Conservation (phyloP, 2,888 invertebrate genomes). For the Hololepta plana region DNA sequence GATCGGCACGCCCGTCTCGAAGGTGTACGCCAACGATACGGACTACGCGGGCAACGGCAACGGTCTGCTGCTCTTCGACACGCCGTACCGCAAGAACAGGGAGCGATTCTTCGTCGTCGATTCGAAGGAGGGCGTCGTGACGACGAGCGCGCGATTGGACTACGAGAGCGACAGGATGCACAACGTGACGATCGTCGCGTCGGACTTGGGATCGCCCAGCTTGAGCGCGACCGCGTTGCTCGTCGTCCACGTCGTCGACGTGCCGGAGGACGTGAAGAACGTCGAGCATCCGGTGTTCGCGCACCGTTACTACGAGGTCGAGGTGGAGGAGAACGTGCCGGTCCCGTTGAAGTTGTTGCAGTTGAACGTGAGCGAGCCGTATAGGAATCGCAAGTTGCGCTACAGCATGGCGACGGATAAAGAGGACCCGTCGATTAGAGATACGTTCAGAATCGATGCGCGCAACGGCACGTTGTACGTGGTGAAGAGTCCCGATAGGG, state of each 20-base stretch:
- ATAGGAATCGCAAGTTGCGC: slow-evolving; percentile 42
- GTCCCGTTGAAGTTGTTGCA: slow-evolving; percentile 58
- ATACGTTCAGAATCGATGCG: slow-evolving; percentile 55
- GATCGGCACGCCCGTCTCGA: slow-evolving; percentile 53
- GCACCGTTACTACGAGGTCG: slow-evolving; percentile 55
- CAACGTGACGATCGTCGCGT: slow-evolving; percentile 65
- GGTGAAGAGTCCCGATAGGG: slow-evolving; percentile 56
- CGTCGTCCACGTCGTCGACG: slow-evolving; percentile 45
- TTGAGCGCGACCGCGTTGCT: slow-evolving; percentile 61
- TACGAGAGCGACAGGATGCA: slow-evolving; percentile 47
- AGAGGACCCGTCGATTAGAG: slow-evolving; percentile 32
- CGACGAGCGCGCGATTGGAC: slow-evolving; percentile 53
- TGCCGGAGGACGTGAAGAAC: slow-evolving; percentile 33
- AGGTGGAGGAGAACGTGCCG: slow-evolving; percentile 63
- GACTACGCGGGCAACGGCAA: slow-evolving; percentile 79
- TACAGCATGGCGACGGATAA: slow-evolving; percentile 45
- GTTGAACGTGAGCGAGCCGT: slow-evolving; percentile 54
- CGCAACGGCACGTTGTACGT: slow-evolving; percentile 60
- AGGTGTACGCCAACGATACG: slow-evolving; percentile 67
- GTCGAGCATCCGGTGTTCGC: slow-evolving; percentile 24
- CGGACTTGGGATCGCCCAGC: slow-evolving; percentile 71
- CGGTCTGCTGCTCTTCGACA: slow-evolving; percentile 60
- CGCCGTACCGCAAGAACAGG: slow-evolving; percentile 45
- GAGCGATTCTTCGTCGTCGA: slow-evolving; percentile 59
- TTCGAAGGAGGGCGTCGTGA: slow-evolving; percentile 67